phyloP scores from a whole-genome alignment of 2,797 vertebrate genomes.

The Neomorphus geoffroyi region DNA sequence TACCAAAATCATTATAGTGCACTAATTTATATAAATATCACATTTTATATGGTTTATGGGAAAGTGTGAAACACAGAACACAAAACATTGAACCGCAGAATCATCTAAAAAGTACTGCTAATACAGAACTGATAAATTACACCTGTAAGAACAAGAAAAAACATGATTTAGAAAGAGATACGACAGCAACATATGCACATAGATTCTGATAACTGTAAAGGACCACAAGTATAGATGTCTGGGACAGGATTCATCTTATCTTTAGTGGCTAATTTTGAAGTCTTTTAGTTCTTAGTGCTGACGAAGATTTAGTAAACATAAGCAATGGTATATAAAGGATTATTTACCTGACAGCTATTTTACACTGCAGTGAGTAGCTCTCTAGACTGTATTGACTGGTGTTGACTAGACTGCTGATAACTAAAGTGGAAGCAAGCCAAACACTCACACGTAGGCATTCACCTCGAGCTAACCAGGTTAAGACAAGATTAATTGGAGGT shows the following conservation, averaged over 20 bases:
- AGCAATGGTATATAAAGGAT: not conserved
- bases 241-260: not conserved
- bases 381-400: not conserved
- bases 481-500: not conserved
- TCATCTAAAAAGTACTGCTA: not conserved
- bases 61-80: not conserved
- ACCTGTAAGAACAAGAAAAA: not conserved
- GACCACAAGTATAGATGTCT: not conserved
- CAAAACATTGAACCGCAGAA: not conserved
- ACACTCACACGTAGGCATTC: not conserved
- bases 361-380: not conserved
- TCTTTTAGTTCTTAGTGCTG: not conserved
- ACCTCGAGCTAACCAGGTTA: not conserved
- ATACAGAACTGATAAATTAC: not conserved
- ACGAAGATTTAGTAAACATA: not conserved
- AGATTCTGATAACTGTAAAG: not conserved
- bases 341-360: not conserved
- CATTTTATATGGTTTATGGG: rapidly evolving
- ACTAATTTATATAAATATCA: not conserved
- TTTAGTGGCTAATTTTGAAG: not conserved
- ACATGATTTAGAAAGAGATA: not conserved
- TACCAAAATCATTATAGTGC: not conserved
- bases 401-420: not conserved
- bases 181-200: not conserved
- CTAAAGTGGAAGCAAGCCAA: not conserved